phyloP scores from a whole-genome alignment of 2,888 invertebrate species.

The Cantharis flavilabris region DNA sequence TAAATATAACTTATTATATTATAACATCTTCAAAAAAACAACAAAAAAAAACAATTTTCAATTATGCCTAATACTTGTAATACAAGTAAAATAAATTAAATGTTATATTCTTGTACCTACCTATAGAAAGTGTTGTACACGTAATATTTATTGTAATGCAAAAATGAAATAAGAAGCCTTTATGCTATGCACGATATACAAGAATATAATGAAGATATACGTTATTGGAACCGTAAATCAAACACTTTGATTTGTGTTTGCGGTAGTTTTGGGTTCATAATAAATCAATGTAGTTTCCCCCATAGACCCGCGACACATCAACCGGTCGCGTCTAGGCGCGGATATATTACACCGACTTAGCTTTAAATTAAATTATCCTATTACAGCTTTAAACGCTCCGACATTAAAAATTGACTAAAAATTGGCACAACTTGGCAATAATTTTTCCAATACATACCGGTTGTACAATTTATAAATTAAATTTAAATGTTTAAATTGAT shows the following conservation, averaged over 20 bases:
- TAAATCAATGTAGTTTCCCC: constrained; percentile 48
- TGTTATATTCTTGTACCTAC: background rate
- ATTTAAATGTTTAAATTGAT: background rate
- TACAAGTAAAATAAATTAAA: background rate
- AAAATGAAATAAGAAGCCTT: constrained; percentile 19
- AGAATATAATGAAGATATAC: constrained; percentile 49
- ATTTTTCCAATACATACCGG: background rate
- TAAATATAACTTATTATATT: constrained; percentile 7
- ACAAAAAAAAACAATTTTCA: background rate
- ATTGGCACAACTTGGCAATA: background rate
- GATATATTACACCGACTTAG: constrained; percentile 36
- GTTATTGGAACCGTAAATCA: constrained; percentile 52
- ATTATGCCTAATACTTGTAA: background rate
- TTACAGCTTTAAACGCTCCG: constrained; percentile 36
- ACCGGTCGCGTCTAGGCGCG: constrained; percentile 36
- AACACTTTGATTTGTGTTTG: constrained; percentile 50
- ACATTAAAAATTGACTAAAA: constrained; percentile 25
- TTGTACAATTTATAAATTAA: background rate
- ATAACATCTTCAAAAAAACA: too few species aligned
- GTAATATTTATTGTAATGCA: constrained; percentile 1
- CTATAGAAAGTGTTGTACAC: background rate
- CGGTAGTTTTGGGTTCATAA: constrained; percentile 49
- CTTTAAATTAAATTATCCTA: constrained; percentile 46
- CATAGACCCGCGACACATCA: constrained; percentile 38
- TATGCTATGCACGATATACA: constrained; percentile 21